Conservation (phyloP, 2,888 invertebrate genomes). For the Microplitis manilae region DNA sequence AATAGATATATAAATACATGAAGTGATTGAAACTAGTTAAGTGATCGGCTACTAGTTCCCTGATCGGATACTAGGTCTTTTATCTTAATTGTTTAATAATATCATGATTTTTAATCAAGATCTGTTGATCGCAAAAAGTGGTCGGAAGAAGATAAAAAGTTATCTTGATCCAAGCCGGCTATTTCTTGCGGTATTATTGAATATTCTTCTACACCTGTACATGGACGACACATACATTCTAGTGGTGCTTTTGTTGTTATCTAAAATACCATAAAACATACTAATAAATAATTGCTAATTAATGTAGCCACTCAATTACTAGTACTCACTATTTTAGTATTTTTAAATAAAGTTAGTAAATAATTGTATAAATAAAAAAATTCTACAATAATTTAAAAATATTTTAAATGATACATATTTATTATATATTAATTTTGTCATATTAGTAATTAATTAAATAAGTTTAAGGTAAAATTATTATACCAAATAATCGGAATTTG, state of each 20-base stretch:
- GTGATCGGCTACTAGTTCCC: too few species aligned
- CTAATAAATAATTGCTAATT: not conserved
- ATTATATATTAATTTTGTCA: too few species aligned
- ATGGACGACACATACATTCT: constrained; percentile 95
- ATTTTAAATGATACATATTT: too few species aligned
- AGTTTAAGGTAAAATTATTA: too few species aligned
- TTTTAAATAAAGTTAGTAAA: too few species aligned
- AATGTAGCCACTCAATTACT: not conserved
- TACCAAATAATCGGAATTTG: too few species aligned
- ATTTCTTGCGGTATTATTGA: constrained; percentile 92
- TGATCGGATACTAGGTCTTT: not conserved
- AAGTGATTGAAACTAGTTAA: too few species aligned
- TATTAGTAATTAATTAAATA: too few species aligned
- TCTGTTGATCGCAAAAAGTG: constrained; percentile 82
- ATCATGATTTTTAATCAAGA: constrained; percentile 4
- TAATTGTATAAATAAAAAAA: too few species aligned
- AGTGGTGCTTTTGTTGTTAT: constrained; percentile 93
- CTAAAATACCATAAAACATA: constrained; percentile 71
- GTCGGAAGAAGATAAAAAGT: constrained; percentile 79
- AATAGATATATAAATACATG: too few species aligned
- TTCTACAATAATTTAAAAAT: too few species aligned
- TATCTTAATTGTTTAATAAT: constrained; percentile 29
- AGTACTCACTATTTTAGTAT: too few species aligned
- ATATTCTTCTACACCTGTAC: constrained; percentile 90
- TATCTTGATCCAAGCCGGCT: constrained; percentile 87